phyloP scores from a whole-genome alignment of 2,888 invertebrate genomes.

The Archips xylosteana region DNA sequence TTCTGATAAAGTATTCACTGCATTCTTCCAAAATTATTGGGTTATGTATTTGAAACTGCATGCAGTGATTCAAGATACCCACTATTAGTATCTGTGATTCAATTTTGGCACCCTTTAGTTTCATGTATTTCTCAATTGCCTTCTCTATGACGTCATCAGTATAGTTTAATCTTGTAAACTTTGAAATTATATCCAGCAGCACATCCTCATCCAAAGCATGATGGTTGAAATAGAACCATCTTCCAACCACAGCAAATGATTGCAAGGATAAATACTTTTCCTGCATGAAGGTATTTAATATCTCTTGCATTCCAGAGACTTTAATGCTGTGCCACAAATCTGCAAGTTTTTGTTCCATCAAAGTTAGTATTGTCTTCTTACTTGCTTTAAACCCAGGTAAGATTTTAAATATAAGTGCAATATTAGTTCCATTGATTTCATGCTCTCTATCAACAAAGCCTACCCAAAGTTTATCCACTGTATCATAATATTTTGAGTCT shows the following conservation, averaged over 20 bases:
- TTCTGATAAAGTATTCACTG: slow-evolving; percentile 83
- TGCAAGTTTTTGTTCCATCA: slow-evolving; percentile 85
- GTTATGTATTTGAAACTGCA: slow-evolving; percentile 85
- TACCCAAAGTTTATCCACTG: slow-evolving; percentile 88
- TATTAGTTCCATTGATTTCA: slow-evolving; percentile 85
- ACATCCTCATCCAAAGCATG: slow-evolving; percentile 86
- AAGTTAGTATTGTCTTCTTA: slow-evolving; percentile 82
- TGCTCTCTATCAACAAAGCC: slow-evolving; percentile 86
- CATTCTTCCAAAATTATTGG: slow-evolving; percentile 84
- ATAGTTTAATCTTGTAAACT: slow-evolving; percentile 83
- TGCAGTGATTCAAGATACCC: slow-evolving; percentile 87
- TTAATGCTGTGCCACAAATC: slow-evolving; percentile 85
- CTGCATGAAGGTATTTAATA: slow-evolving; percentile 72
- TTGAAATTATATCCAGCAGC: slow-evolving; percentile 81
- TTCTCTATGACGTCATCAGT: slow-evolving; percentile 84
- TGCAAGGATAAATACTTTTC: slow-evolving; percentile 74
- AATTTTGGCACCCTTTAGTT: slow-evolving; percentile 77
- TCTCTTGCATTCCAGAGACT: slow-evolving; percentile 75
- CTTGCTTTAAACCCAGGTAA: slow-evolving; percentile 86
- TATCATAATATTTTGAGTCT: slow-evolving; percentile 77
- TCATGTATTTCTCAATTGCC: slow-evolving; percentile 87
- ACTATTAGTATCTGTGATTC: slow-evolving; percentile 85
- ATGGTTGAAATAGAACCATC: slow-evolving; percentile 87
- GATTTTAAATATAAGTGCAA: slow-evolving; percentile 84
- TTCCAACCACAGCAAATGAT: slow-evolving; percentile 70